Conservation (phyloP, 2,113 vertebrate genomes). For the Phylloscopus trochilus region DNA sequence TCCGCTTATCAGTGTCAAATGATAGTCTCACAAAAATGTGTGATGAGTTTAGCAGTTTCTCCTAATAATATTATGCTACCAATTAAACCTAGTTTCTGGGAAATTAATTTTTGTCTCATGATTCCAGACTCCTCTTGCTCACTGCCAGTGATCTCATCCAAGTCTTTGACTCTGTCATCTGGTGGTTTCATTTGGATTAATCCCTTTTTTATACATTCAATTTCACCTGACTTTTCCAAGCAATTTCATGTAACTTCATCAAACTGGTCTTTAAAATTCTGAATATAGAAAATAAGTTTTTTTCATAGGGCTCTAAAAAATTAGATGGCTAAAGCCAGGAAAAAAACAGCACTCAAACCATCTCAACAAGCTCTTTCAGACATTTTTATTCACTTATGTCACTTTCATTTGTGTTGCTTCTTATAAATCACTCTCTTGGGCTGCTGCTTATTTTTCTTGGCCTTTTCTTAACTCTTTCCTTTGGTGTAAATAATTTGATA, state of each 20-base stretch:
- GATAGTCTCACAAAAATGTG: not conserved
- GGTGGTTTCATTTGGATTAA: not conserved
- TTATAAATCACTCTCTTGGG: constrained; percentile 12
- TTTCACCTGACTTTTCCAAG: not conserved
- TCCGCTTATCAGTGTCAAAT: not conserved
- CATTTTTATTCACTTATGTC: constrained; percentile 21
- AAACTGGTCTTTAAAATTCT: not conserved
- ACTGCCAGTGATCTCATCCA: not conserved
- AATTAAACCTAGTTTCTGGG: not conserved
- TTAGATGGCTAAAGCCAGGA: not conserved
- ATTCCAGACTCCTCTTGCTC: not conserved
- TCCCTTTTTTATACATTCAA: not conserved
- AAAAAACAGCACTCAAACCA: not conserved
- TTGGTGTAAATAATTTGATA: constrained; percentile 5
- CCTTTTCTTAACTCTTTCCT: constrained; percentile 26
- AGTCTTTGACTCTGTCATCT: not conserved
- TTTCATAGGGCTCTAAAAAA: not conserved
- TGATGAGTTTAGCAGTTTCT: not conserved
- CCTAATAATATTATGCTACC: not conserved
- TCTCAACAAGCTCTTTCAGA: not conserved
- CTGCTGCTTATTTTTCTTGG: constrained; percentile 46
- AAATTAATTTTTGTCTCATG: not conserved
- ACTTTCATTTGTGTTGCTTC: constrained; percentile 6
- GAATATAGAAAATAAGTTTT: not conserved
- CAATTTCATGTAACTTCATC: not conserved